Evolutionary conservation across 2,797 vertebrate genomes (phyloP).

Genomic region (Huso huso): DNA sequence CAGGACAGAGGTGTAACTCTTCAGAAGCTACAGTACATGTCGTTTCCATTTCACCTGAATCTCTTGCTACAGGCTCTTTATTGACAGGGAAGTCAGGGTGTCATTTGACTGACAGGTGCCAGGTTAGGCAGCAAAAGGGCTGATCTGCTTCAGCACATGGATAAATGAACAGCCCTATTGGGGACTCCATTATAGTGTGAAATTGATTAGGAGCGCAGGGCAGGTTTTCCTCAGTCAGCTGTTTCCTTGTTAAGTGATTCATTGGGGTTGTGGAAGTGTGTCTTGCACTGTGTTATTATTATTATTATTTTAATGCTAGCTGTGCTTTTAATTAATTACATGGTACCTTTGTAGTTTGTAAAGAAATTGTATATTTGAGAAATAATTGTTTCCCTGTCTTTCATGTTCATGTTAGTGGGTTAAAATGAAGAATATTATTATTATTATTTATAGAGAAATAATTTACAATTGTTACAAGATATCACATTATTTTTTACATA

Average conservation of each 20-base stretch:
- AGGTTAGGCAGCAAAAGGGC: conserved; percentile 20
- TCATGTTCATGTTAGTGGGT: no score
- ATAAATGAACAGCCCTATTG: conserved; percentile 24
- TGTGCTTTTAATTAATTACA: no score
- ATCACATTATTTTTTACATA: no score
- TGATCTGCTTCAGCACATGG: conserved; percentile 36
- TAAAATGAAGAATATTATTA: no score
- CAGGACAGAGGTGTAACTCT: no score
- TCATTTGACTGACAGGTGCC: conserved; percentile 36
- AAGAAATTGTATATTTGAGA: no score
- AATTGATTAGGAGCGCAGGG: conserved; percentile 44
- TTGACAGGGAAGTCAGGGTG: neutral
- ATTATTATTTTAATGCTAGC: no score
- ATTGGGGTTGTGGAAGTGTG: conserved; percentile 26
- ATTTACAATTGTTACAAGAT: no score
- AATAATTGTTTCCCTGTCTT: no score
- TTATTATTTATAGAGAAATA: no score
- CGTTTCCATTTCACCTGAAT: neutral
- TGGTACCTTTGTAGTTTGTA: no score
- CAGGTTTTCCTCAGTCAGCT: conserved; percentile 19
- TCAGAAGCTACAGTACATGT: neutral
- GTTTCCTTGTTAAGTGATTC: conserved; percentile 51
- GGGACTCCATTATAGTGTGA: conserved; percentile 15
- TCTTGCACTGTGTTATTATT: no score
- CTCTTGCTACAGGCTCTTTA: neutral